Conservation (phyloP, 2,888 invertebrate genomes). For the Ophion ellenae region DNA sequence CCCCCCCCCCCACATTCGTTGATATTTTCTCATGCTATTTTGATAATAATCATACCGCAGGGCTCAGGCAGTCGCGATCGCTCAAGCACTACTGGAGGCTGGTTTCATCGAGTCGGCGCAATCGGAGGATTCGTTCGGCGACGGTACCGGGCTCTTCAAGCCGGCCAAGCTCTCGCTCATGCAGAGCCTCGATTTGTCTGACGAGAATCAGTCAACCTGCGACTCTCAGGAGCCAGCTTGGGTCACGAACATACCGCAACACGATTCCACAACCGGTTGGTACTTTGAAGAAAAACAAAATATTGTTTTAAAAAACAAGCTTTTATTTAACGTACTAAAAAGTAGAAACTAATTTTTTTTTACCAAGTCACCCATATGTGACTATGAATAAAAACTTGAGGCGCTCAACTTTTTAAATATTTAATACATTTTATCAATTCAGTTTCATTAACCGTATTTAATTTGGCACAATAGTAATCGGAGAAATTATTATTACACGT, state of each 20-base stretch:
- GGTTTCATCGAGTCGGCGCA: slow-evolving; percentile 89
- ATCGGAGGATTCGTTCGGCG: slow-evolving; percentile 83
- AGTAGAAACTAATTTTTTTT: too few species aligned
- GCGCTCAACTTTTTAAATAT: too few species aligned
- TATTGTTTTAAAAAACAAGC: background rate
- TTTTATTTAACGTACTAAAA: background rate
- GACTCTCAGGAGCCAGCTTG: slow-evolving; percentile 87
- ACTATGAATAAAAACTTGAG: too few species aligned
- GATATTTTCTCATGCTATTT: background rate
- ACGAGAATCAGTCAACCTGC: slow-evolving; percentile 82
- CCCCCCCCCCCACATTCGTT: too few species aligned
- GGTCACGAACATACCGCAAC: slow-evolving; percentile 86
- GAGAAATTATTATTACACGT: too few species aligned
- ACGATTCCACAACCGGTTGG: slow-evolving; percentile 83
- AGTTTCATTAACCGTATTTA: too few species aligned
- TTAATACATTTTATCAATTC: too few species aligned
- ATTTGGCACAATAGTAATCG: too few species aligned
- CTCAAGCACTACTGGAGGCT: slow-evolving; percentile 91
- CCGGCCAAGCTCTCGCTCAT: slow-evolving; percentile 79
- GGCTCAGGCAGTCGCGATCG: slow-evolving; percentile 90
- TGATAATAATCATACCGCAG: slow-evolving; percentile 80
- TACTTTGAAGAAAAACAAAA: background rate
- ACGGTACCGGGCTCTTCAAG: slow-evolving; percentile 84
- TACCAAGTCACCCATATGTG: too few species aligned
- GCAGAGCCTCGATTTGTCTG: slow-evolving; percentile 79